Evolutionary conservation across 2,888 invertebrate genomes (phyloP).

Genomic region (Epinotia brunnichana): DNA sequence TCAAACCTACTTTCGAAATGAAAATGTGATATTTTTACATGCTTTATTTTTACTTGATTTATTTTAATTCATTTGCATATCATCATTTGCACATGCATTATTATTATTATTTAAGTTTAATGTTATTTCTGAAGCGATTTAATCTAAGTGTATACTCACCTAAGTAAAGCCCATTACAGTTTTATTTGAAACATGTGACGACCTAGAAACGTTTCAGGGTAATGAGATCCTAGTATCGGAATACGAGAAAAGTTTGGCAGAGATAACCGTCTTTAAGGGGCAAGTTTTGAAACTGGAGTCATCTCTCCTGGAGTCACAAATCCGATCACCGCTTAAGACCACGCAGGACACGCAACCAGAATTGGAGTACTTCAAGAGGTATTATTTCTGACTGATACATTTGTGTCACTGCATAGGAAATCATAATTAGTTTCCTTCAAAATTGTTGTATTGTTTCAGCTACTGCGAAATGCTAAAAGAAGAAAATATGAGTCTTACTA

Average conservation of each 20-base stretch:
- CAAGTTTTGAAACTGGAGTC: slow-evolving; percentile 78
- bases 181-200: neutral
- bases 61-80: neutral
- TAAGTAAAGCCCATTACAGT: neutral
- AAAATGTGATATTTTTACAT: neutral
- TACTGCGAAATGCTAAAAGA: slow-evolving; percentile 86
- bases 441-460: slow-evolving; percentile 59
- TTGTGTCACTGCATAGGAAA: neutral
- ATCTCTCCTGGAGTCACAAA: slow-evolving; percentile 72
- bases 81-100: neutral
- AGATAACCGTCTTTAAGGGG: slow-evolving; percentile 80
- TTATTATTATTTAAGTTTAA: neutral
- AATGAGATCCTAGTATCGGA: slow-evolving; percentile 80
- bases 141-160: no score
- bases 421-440: neutral
- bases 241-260: slow-evolving; percentile 81
- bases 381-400: slow-evolving; percentile 13
- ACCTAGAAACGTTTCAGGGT: slow-evolving; percentile 66
- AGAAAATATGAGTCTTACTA: slow-evolving; percentile 81
- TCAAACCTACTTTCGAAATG: no score
- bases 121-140: neutral
- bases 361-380: slow-evolving; percentile 77
- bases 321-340: slow-evolving; percentile 61
- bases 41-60: neutral
- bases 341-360: slow-evolving; percentile 63